phyloP scores from a whole-genome alignment of 2,888 invertebrate species.

The Rhagium mordax region DNA sequence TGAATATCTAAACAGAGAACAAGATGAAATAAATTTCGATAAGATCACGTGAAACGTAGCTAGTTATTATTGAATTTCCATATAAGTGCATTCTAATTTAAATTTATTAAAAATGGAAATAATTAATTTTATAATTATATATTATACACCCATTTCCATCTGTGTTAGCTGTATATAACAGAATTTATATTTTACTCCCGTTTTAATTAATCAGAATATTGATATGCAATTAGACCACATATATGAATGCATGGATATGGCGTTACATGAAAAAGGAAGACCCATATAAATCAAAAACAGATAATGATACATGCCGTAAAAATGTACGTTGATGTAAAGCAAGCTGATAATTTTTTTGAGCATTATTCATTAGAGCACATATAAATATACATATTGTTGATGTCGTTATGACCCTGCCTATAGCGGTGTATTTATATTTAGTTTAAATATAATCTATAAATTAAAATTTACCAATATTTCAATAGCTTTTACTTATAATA shows the following conservation, averaged over 20 bases:
- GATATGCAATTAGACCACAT: conserved; percentile 32
- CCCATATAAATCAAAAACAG: conserved; percentile 35
- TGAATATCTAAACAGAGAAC: not conserved
- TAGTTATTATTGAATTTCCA: not conserved
- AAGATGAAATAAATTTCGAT: not conserved
- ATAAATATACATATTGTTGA: conserved; percentile 3
- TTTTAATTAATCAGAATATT: conserved; percentile 30
- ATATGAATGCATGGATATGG: conserved; percentile 27
- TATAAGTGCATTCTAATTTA: not conserved
- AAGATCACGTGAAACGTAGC: not conserved
- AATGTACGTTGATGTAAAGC: conserved; percentile 31
- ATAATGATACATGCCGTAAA: conserved; percentile 29
- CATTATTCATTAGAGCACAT: conserved; percentile 12
- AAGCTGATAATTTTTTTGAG: conserved; percentile 26
- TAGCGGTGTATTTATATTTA: not conserved
- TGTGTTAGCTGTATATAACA: not conserved
- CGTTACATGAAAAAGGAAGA: conserved; percentile 36
- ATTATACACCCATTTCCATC: not conserved
- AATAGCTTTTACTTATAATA: too few species aligned
- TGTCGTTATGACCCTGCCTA: not conserved
- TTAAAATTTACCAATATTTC: not conserved
- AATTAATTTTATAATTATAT: conserved; percentile 5
- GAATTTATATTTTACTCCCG: conserved; percentile 13
- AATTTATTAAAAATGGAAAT: conserved; percentile 5
- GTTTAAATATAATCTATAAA: not conserved